Percentiles rank a stretch among this genome's conserved stretches.
phyloP scores from a whole-genome alignment of 2,113 vertebrate species.

The Ardeotis arabs region DNA sequence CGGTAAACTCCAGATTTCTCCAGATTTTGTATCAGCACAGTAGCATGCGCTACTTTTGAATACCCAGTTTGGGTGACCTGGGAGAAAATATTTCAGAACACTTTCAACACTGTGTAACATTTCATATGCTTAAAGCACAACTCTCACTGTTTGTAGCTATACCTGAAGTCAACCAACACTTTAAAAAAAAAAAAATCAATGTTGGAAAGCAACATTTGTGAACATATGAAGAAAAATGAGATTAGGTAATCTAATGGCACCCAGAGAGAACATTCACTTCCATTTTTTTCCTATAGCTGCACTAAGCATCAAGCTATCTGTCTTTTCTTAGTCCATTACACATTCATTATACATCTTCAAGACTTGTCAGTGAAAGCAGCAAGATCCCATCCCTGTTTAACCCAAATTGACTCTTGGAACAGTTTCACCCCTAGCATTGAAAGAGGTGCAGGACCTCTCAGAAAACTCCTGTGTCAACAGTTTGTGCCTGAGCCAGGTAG shows the following conservation, averaged over 20 bases:
- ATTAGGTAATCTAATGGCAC: not conserved
- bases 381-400: not conserved
- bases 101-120: not conserved
- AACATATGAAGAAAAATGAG: not conserved
- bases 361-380: not conserved
- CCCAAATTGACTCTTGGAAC: not conserved
- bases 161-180: not conserved
- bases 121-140: not conserved
- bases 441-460: rapidly evolving
- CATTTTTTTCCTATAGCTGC: not conserved
- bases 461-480: not conserved
- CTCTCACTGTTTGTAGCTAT: not conserved
- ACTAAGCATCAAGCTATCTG: not conserved
- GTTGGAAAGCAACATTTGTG: not conserved
- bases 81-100: not conserved
- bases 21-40: not conserved
- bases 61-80: not conserved
- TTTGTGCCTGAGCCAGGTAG: rapidly evolving
- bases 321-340: not conserved
- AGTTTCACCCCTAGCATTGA: not conserved
- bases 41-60: not conserved
- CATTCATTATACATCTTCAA: not conserved
- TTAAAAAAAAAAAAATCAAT: not conserved
- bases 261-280: not conserved
- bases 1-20: not conserved